Evolutionary conservation across 2,797 vertebrate species (phyloP).

Genomic region (Tapirus indicus): DNA sequence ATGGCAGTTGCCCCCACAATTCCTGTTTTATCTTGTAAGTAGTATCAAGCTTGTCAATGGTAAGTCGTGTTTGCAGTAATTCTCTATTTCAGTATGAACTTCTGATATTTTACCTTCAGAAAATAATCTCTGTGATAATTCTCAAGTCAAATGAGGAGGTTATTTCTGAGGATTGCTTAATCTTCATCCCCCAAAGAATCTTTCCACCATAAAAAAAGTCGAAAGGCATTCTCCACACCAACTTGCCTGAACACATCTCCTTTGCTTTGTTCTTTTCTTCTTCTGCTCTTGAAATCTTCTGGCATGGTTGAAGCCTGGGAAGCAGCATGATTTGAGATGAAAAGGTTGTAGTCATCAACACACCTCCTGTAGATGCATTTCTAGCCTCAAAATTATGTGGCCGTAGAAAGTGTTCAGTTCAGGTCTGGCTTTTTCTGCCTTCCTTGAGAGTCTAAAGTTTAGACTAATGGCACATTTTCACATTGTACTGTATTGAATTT

Average conservation of each 20-base stretch:
- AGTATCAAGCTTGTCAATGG: background rate
- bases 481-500: background rate
- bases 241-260: conserved; percentile 28
- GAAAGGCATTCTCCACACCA: background rate
- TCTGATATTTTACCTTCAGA: conserved; percentile 23
- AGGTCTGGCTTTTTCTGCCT: background rate
- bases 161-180: conserved; percentile 52
- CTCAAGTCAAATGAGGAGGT: conserved; percentile 27
- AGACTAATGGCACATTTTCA: background rate
- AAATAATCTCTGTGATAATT: conserved; percentile 1
- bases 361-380: background rate
- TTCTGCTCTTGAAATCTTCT: conserved; percentile 6
- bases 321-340: background rate
- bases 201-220: background rate
- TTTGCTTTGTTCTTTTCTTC: background rate
- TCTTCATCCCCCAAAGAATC: conserved; percentile 37
- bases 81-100: background rate
- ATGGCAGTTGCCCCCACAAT: background rate
- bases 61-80: background rate
- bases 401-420: background rate
- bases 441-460: background rate
- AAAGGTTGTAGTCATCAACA: background rate
- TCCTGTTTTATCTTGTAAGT: conserved; percentile 15
- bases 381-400: background rate
- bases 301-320: background rate